phyloP scores from a whole-genome alignment of 2,797 vertebrate species.

The Sphenodon punctatus region DNA sequence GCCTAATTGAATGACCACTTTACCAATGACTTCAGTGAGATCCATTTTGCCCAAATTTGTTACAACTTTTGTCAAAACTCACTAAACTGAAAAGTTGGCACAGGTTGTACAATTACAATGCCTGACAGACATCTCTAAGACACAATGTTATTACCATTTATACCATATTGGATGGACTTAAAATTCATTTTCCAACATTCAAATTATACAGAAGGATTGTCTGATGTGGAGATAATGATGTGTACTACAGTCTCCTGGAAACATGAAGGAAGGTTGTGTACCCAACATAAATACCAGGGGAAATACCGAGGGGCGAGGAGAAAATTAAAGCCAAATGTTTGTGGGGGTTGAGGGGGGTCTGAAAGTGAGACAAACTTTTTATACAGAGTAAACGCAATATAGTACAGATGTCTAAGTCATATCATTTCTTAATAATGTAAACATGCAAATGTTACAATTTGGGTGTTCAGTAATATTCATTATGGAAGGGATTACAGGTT shows the following conservation, averaged over 20 bases:
- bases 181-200: background rate
- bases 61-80: background rate
- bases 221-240: background rate
- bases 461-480: background rate
- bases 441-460: background rate
- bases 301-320: background rate
- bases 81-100: background rate
- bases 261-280: background rate
- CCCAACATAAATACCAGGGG: background rate
- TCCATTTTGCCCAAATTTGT: background rate
- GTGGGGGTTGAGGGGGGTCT: constrained; percentile 15
- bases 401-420: background rate
- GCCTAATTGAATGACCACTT: too few relatives aligned
- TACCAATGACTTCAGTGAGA: too few relatives aligned
- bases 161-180: background rate
- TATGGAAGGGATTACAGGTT: background rate
- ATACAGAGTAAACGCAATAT: background rate
- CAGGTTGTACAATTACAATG: background rate
- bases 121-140: too few relatives aligned
- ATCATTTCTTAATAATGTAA: background rate
- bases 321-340: constrained; percentile 11
- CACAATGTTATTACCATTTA: too few relatives aligned
- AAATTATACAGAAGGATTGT: background rate
- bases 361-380: background rate
- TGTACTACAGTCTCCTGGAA: background rate